Conservation (phyloP, 2,797 vertebrate species). For the Pipistrellus pipistrellus region DNA sequence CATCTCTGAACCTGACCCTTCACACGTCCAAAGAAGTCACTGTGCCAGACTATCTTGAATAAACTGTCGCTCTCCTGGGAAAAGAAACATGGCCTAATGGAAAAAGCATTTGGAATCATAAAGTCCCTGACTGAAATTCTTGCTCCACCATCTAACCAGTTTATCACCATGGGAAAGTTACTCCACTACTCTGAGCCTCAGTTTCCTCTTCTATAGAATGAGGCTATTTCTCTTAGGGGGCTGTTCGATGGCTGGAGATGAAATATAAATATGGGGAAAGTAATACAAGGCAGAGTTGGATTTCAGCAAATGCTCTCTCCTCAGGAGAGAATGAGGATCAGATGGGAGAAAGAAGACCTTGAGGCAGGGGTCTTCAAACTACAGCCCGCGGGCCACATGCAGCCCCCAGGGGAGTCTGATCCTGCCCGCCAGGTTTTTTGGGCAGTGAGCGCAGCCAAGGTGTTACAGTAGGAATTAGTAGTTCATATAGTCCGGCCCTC, state of each 20-base stretch:
- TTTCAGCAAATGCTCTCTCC: not conserved
- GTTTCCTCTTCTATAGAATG: not conserved
- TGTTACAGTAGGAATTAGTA: no score
- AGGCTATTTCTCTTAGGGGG: not conserved
- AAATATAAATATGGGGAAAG: not conserved
- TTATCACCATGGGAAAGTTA: not conserved
- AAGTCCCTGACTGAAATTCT: not conserved
- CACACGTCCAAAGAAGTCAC: not conserved
- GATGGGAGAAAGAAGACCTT: not conserved
- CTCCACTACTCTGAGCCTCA: not conserved
- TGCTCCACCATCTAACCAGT: not conserved
- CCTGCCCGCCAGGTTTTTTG: no score
- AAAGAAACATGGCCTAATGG: not conserved
- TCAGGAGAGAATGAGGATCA: not conserved
- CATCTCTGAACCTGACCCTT: not conserved
- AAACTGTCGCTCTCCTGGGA: not conserved
- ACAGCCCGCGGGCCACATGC: no score
- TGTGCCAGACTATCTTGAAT: not conserved
- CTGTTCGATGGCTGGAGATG: not conserved
- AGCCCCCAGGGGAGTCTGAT: no score
- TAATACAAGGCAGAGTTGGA: not conserved
- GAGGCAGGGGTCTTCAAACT: no score
- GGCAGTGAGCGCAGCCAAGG: no score
- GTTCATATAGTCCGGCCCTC: no score
- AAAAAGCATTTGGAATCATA: not conserved